A percentile compares a stretch with the other conserved stretches of the same genome.
phyloP scores from a whole-genome alignment of 2,797 vertebrate genomes.

The Anabas testudineus region DNA sequence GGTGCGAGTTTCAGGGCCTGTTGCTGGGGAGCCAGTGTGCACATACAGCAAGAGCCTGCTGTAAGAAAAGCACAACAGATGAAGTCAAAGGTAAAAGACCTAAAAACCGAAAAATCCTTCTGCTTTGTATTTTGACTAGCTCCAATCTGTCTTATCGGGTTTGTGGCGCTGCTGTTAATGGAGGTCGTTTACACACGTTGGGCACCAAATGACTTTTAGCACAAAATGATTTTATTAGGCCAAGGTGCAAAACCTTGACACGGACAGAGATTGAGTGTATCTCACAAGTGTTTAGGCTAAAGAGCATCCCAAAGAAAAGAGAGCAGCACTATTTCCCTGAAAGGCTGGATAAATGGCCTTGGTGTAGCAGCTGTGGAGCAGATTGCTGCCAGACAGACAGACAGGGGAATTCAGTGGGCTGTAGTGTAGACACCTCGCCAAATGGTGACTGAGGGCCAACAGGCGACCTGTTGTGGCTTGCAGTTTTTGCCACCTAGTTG shows the following conservation, averaged over 20 bases:
- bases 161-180: conserved; percentile 1
- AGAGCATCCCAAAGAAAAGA: not conserved
- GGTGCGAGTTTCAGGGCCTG: conserved; percentile 83
- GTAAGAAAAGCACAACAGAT: conserved; percentile 69
- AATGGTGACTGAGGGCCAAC: conserved; percentile 52
- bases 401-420: conserved; percentile 27
- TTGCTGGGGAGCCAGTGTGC: conserved; percentile 85
- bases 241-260: not conserved
- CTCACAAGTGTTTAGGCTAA: not conserved
- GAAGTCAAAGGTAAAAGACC: conserved; percentile 45
- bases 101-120: no score
- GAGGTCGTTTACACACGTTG: conserved; percentile 32
- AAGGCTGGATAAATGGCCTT: conserved; percentile 19
- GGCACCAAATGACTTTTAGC: conserved; percentile 6
- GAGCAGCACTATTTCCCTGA: conserved; percentile 3
- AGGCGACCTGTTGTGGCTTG: conserved; percentile 26
- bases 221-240: conserved; percentile 1
- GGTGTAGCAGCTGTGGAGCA: conserved; percentile 45
- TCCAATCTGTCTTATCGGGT: conserved; percentile 28
- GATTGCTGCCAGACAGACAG: conserved; percentile 38
- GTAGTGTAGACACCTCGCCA: conserved; percentile 47
- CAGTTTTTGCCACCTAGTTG: conserved; percentile 32
- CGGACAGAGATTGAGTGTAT: not conserved
- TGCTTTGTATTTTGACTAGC: conserved; percentile 21
- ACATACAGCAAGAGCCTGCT: conserved; percentile 87